These are phyloP conservation scores for Anhinga rufa DNA, from an alignment of 2,113 vertebrate genomes.

Conservation along the genomic window DNA sequence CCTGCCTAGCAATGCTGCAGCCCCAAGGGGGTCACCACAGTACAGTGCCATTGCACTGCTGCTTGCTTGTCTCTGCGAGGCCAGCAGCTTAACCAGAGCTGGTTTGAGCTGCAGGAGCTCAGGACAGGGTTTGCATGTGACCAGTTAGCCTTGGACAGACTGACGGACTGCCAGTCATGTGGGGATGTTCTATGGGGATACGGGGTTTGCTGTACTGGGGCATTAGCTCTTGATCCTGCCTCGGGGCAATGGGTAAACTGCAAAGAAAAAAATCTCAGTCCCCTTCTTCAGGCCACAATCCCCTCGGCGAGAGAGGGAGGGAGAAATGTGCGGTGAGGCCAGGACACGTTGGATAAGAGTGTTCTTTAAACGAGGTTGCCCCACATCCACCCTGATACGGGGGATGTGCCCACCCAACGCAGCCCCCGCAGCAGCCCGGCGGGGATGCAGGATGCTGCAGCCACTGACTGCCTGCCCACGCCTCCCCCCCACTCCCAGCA, in stretches of 20 bases:
- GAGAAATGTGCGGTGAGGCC: neutral
- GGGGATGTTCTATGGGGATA: neutral
- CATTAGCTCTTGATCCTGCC: neutral
- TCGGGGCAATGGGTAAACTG: neutral
- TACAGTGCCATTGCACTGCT: fast-evolving
- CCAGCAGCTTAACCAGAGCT: neutral
- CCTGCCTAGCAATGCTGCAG: neutral
- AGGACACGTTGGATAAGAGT: fast-evolving
- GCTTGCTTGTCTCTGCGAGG: neutral
- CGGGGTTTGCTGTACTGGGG: neutral
- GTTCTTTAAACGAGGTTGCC: neutral
- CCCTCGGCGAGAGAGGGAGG: neutral
- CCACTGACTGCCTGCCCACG: neutral
- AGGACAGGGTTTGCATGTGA: neutral
- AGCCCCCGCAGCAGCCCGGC: neutral
- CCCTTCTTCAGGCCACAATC: neutral
- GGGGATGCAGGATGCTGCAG: neutral
- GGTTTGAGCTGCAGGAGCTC: neutral
- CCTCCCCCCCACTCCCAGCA: neutral
- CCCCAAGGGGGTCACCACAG: neutral
- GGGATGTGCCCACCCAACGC: no score
- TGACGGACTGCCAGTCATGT: fast-evolving
- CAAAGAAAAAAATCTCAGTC: neutral
- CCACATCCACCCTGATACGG: neutral
- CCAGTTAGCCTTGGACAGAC: neutral